phyloP scores from a whole-genome alignment of 1,140 invertebrate species.

The Diprion similis region DNA sequence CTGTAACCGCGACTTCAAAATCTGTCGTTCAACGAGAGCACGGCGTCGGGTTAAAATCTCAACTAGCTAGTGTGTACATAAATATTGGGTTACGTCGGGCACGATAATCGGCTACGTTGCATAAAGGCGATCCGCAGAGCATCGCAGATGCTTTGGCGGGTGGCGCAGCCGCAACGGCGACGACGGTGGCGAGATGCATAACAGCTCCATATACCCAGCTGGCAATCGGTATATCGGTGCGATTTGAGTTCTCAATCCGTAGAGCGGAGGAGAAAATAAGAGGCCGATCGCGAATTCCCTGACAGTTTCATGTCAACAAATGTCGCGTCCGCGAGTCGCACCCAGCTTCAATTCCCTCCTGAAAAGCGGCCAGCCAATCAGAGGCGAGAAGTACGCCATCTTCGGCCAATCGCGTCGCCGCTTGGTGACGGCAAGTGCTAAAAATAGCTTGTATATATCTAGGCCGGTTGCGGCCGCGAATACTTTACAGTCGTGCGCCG shows the following conservation, averaged over 20 bases:
- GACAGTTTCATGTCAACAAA: slow-evolving; percentile 56
- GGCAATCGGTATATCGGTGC: not conserved
- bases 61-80: no score
- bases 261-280: not conserved
- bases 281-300: slow-evolving; percentile 31
- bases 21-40: no score
- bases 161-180: no score
- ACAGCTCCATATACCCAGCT: not conserved
- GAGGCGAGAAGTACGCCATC: slow-evolving; percentile 28
- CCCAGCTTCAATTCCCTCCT: slow-evolving; percentile 28
- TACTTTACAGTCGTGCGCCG: slow-evolving; percentile 54
- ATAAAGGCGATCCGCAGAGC: no score
- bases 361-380: slow-evolving; percentile 33
- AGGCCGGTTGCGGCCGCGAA: slow-evolving; percentile 51
- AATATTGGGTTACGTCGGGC: no score
- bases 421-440: slow-evolving; percentile 46
- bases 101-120: no score
- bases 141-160: no score
- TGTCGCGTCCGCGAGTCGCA: slow-evolving; percentile 41
- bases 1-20: no score
- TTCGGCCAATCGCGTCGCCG: slow-evolving; percentile 32
- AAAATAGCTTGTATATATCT: slow-evolving; percentile 56
- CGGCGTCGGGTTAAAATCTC: no score
- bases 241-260: not conserved
- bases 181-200: not conserved